Base-by-base conservation (phyloP, 1,140 invertebrate species). In the Hyles vespertilio region DNA sequence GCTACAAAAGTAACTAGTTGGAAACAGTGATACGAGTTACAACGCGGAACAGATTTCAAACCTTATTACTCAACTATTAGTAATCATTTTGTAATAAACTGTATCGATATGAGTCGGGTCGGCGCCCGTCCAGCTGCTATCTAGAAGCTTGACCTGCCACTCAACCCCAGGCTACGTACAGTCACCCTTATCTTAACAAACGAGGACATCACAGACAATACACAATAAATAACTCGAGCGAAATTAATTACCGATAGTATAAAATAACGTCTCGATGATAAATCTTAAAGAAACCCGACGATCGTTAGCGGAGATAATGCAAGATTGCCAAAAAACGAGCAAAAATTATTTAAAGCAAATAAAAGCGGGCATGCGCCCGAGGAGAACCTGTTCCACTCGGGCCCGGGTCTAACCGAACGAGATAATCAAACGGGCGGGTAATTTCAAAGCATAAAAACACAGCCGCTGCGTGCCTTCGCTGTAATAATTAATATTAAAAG, bases 261-360 rank as follows among this genome's bases (percentile, higher is more conserved):
- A 66, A 69, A 76, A 79, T 77, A 73, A 69, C 67, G 67, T 67
- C 67, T 65, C 68, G 61, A 70, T 70, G 71, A 70, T 11, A 76
- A 69, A 67, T 70, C 71, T 79, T 79, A 83, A 79, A 74, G 69
- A 58, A 59, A 74, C 67, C 55, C 58, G 49, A 34, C 70, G 81
- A 86, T 86, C 77, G 81, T 86, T 84, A 79, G 67, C 69, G 54
- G 61, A 73, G 81, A 86, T 86, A 86, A 86, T 82, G 78, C 77
- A 67, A 77, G 81, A 82, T 84, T 84, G 78, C 79, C 79, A 79
- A 87, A 88, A 56, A 88, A 84, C 54, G 74, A 81, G 77, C 77
- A 88, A 87, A 83, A 85, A 76, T 79, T 70, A 66, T 77, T 75
- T 78, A 88, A 81, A 88, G 73, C 80, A 88, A 88, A 87, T 83